Conservation (phyloP, 2,797 vertebrate genomes). For the Brachyrhaphis roseni region DNA sequence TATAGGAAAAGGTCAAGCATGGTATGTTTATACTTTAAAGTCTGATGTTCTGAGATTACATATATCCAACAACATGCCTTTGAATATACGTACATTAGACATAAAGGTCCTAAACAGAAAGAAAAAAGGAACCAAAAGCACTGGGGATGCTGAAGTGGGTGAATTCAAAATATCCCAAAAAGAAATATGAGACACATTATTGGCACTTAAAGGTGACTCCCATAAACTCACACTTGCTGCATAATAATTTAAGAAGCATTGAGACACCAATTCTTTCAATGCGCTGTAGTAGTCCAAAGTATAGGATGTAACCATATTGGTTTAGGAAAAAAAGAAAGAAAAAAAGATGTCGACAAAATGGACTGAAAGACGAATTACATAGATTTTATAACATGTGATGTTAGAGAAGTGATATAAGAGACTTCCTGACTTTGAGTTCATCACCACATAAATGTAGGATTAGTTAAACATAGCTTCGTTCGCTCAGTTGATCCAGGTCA, state of each 20-base stretch:
- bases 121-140: conserved; percentile 2
- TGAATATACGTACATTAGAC: conserved; percentile 22
- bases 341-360: background rate
- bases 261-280: background rate
- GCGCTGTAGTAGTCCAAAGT: background rate
- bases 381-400: background rate
- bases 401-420: background rate
- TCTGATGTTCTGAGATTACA: conserved; percentile 7
- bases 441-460: conserved; percentile 35
- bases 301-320: background rate
- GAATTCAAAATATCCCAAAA: conserved; percentile 1
- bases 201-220: background rate
- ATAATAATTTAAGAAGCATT: background rate
- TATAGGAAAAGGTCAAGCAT: background rate
- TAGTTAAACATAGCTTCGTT: conserved; percentile 37
- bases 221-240: background rate
- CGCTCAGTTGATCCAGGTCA: conserved; percentile 30
- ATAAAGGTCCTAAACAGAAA: conserved; percentile 14
- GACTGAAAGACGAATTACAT: background rate
- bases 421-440: conserved; percentile 1
- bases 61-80: conserved; percentile 10
- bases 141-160: conserved; percentile 12
- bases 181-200: background rate
- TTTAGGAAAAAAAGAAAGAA: background rate
- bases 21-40: conserved; percentile 17